Percentiles rank a stretch among this genome's conserved stretches.
These are phyloP conservation scores for Orientallactaga sibirica DNA, from an alignment of 2,797 vertebrate genomes.

Conservation along the genomic window DNA sequence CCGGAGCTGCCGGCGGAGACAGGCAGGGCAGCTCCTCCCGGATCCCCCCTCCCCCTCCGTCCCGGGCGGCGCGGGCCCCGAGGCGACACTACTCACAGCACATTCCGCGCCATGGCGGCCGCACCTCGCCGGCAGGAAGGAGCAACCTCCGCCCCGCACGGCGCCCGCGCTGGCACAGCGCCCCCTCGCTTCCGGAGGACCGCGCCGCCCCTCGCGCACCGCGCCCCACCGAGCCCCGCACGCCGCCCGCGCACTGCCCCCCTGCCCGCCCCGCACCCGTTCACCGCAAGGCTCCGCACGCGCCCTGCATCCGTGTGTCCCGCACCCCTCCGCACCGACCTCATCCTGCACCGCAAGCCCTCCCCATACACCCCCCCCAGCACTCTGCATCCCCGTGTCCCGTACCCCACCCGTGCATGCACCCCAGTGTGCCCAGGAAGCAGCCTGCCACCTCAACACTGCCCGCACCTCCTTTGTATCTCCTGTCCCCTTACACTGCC, in stretches of 20 bases:
- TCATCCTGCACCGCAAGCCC: not conserved
- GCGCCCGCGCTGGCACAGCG: constrained; percentile 53
- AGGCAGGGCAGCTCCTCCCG: not conserved
- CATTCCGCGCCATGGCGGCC: constrained; percentile 72
- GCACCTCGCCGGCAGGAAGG: constrained; percentile 41
- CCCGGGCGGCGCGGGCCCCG: not conserved
- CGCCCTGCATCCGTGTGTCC: not conserved
- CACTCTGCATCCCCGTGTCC: not conserved
- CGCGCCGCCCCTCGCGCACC: not conserved
- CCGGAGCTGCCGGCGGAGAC: not conserved
- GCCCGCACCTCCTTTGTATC: too few relatives aligned
- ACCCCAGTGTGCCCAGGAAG: not conserved
- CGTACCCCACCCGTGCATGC: not conserved
- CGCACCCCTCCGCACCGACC: not conserved
- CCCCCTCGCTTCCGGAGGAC: constrained; percentile 73
- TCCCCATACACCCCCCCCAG: too few relatives aligned
- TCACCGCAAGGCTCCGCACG: not conserved
- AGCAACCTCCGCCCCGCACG: constrained; percentile 19
- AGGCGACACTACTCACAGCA: constrained; percentile 65
- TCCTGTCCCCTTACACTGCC: too few relatives aligned
- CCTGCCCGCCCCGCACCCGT: not conserved
- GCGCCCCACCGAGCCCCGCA: not conserved
- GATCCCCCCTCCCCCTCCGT: not conserved
- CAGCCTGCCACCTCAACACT: not conserved
- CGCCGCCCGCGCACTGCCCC: too few relatives aligned